These are phyloP conservation scores for Rhagologus leucostigma DNA, from an alignment of 2,113 vertebrate species.

Conservation along the genomic window DNA sequence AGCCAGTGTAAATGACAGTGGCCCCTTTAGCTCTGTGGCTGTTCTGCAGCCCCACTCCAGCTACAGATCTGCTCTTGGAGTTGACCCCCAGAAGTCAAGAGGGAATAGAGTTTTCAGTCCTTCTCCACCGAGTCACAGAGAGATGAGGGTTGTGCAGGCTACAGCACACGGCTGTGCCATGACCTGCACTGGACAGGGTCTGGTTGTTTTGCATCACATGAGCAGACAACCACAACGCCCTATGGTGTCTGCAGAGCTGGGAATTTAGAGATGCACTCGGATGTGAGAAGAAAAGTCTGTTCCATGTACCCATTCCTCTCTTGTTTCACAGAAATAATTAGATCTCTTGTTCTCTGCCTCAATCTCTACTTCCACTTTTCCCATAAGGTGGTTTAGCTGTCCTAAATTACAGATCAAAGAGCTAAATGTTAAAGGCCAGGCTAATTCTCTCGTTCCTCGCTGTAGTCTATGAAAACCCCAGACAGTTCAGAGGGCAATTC, in stretches of 20 bases:
- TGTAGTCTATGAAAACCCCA: not conserved
- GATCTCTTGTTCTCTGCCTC: not conserved
- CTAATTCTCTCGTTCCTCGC: not conserved
- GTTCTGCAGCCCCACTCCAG: not conserved
- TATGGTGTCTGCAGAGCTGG: not conserved
- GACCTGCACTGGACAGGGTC: not conserved
- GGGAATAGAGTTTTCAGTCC: not conserved
- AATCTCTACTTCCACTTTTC: not conserved
- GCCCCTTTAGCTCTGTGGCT: not conserved
- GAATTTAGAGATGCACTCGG: not conserved
- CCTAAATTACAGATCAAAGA: constrained; percentile 12
- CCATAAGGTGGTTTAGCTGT: not conserved
- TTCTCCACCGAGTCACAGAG: not conserved
- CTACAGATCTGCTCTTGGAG: not conserved
- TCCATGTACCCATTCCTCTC: not conserved
- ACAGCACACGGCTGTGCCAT: not conserved
- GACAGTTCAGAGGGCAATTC: not conserved
- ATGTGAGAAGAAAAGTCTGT: not conserved
- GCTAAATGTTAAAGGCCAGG: not conserved
- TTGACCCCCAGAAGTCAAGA: not conserved
- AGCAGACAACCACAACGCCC: not conserved
- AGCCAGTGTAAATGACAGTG: not conserved
- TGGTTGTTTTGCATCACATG: not conserved
- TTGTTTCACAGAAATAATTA: constrained; percentile 9
- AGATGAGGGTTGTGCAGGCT: not conserved